These are phyloP conservation scores for Heteropelma amictum DNA, from an alignment of 2,888 invertebrate species.

Conservation along the genomic window DNA sequence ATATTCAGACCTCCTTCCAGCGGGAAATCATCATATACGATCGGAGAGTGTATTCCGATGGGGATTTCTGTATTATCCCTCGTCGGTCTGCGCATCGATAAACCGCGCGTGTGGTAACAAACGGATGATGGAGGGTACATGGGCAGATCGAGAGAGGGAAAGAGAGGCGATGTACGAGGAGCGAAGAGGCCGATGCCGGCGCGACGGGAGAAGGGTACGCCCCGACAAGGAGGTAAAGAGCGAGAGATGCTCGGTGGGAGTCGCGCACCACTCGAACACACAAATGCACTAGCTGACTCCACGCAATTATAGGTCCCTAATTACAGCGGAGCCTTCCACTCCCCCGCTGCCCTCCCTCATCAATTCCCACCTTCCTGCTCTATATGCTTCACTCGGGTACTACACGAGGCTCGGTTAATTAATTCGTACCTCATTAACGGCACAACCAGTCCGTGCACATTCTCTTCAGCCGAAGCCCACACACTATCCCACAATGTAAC, in stretches of 20 bases:
- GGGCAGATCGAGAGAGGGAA: neutral
- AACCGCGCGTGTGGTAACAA: conserved; percentile 6
- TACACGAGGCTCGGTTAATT: conserved; percentile 71
- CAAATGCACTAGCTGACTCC: conserved; percentile 68
- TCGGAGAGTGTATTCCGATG: neutral
- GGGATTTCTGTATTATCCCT: neutral
- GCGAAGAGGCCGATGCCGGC: no score
- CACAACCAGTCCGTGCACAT: conserved; percentile 62
- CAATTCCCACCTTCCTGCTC: conserved; percentile 16
- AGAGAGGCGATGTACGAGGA: no score
- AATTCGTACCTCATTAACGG: conserved; percentile 76
- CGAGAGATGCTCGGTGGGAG: conserved; percentile 19
- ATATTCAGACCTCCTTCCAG: neutral
- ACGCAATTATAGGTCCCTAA: conserved; percentile 70
- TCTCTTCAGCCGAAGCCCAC: conserved; percentile 60
- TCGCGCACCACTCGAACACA: conserved; percentile 67
- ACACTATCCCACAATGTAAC: conserved; percentile 39
- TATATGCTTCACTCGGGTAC: conserved; percentile 32
- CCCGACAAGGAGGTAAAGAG: neutral
- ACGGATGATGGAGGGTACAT: conserved; percentile 16
- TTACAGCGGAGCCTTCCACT: conserved; percentile 60
- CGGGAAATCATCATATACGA: conserved; percentile 4
- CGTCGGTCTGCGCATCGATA: neutral
- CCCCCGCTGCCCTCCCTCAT: conserved; percentile 24
- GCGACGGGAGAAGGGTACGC: no score